Conservation (phyloP, 1,140 invertebrate genomes). For the Hylyphantes graminicola region DNA sequence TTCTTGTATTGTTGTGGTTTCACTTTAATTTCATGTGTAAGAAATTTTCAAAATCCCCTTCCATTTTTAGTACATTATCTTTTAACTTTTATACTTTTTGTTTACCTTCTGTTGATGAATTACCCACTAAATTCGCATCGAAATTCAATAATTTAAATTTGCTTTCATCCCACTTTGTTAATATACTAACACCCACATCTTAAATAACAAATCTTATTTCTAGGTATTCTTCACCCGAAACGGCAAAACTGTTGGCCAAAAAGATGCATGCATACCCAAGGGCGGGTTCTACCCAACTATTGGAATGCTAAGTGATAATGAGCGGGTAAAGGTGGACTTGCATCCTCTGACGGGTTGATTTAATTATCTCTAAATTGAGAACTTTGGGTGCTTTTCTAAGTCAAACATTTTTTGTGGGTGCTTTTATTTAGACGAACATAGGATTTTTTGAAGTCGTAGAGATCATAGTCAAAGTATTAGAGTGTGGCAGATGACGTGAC, state of each 20-base stretch:
- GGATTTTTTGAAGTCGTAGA: background rate
- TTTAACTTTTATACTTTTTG: no score
- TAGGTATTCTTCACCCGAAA: slow-evolving; percentile 75
- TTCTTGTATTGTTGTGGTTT: no score
- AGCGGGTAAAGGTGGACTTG: slow-evolving; percentile 73
- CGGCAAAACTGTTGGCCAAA: slow-evolving; percentile 71
- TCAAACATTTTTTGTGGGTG: slow-evolving; percentile 30
- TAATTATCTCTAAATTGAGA: background rate
- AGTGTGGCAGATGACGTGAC: no score
- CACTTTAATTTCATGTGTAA: no score
- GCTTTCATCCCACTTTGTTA: no score
- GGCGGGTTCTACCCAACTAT: slow-evolving; percentile 74
- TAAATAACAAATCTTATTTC: slow-evolving; percentile 15
- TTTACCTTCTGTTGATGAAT: no score
- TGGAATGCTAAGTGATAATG: slow-evolving; percentile 73
- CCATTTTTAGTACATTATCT: no score
- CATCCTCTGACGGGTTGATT: slow-evolving; percentile 72
- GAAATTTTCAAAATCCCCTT: no score
- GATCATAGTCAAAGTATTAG: no score
- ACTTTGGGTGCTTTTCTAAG: slow-evolving; percentile 39
- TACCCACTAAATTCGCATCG: no score
- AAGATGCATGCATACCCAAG: slow-evolving; percentile 71
- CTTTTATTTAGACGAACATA: slow-evolving; percentile 12
- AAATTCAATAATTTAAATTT: no score
- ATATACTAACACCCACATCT: no score